These are phyloP conservation scores for Urocynchramus pylzowi DNA, from an alignment of 2,113 vertebrate genomes.

Conservation along the genomic window DNA sequence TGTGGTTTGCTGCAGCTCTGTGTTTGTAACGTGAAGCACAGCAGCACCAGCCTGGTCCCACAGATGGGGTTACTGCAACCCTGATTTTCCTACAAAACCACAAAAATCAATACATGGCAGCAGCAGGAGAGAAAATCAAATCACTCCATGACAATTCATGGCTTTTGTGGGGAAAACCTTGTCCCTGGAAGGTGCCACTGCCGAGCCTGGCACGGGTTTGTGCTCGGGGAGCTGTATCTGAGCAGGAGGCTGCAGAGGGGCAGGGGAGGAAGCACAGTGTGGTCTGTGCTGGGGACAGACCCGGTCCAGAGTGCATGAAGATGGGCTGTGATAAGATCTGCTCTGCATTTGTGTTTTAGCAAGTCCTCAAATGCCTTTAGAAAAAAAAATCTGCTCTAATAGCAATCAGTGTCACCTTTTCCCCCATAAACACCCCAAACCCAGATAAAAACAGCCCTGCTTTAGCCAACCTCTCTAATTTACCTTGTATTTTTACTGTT, in stretches of 20 bases:
- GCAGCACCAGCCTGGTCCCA: neutral
- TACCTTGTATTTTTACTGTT: fast-evolving
- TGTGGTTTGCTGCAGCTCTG: slow-evolving; percentile 37
- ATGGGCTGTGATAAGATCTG: neutral
- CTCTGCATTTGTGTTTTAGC: neutral
- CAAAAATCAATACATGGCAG: neutral
- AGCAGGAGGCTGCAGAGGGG: neutral
- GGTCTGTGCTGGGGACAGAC: neutral
- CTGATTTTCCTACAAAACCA: neutral
- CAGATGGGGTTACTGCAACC: neutral
- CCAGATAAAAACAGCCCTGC: neutral
- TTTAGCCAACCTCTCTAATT: neutral
- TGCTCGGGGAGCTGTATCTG: neutral
- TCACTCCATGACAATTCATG: neutral
- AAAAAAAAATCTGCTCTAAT: neutral
- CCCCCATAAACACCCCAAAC: no score
- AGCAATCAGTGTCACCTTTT: neutral
- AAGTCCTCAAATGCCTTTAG: neutral
- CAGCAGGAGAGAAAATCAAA: neutral
- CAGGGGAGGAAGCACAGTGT: neutral
- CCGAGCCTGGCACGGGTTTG: neutral
- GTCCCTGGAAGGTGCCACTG: neutral
- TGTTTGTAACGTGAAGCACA: neutral
- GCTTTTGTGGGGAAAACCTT: neutral
- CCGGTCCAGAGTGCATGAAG: neutral